A percentile compares a stretch with the other conserved stretches of the same genome.
Evolutionary conservation across 2,113 vertebrate species (phyloP).

Genomic region (Rynchops niger): DNA sequence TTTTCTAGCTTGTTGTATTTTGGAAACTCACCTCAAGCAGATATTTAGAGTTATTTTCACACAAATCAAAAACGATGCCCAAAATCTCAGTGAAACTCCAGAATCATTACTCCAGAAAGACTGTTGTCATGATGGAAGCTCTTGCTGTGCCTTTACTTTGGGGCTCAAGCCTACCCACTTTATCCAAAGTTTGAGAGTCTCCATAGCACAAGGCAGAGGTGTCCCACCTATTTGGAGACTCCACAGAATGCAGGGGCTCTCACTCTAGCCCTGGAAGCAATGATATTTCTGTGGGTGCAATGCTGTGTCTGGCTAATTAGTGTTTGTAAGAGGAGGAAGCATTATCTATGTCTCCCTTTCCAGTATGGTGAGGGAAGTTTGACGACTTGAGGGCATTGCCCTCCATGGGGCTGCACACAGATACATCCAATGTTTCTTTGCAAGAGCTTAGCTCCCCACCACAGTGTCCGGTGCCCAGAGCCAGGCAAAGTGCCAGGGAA

Average conservation of each 20-base stretch:
- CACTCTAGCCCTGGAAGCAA: neutral
- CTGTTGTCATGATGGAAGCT: accelerated
- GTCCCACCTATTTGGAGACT: neutral
- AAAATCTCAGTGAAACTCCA: neutral
- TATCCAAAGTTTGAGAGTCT: neutral
- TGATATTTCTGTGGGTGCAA: neutral
- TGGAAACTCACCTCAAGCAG: neutral
- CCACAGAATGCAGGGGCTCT: neutral
- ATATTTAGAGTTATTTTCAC: neutral
- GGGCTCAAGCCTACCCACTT: neutral
- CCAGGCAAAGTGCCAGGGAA: neutral
- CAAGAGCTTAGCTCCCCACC: neutral
- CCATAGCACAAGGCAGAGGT: neutral
- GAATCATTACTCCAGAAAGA: neutral
- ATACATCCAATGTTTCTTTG: neutral
- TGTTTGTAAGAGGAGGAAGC: neutral
- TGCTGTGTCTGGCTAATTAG: neutral
- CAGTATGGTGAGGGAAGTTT: neutral
- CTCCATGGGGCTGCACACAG: neutral
- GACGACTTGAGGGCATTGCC: neutral
- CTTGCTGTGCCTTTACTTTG: neutral
- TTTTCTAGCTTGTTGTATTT: neutral
- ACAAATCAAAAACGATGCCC: neutral
- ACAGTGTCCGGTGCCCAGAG: neutral
- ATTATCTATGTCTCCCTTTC: neutral